Percentiles rank a stretch among this genome's conserved stretches.
These are phyloP conservation scores for Spatulosminthurus flaviceps DNA, from an alignment of 2,888 invertebrate genomes.

Conservation along the genomic window DNA sequence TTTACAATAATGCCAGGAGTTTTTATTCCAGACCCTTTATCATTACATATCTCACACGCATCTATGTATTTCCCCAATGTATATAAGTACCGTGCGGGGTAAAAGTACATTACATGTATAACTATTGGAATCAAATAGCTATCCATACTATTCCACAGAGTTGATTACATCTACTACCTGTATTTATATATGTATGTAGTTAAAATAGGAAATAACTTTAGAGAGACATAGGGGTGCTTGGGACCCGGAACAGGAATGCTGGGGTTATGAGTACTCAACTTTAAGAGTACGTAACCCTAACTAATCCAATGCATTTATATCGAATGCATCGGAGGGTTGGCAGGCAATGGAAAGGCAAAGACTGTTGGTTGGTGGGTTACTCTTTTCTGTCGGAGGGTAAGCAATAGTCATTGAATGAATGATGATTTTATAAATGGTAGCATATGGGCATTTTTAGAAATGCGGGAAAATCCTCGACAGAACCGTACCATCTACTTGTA, in stretches of 20 bases:
- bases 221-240: not conserved
- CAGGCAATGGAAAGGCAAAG: not conserved
- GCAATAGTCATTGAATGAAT: conserved; percentile 42
- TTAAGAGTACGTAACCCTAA: too few species aligned
- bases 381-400: too few species aligned
- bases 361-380: conserved; percentile 35
- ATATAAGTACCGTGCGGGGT: too few species aligned
- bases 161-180: too few species aligned
- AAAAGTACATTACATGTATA: too few species aligned
- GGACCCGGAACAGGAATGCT: conserved; percentile 15
- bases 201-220: too few species aligned
- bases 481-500: conserved; percentile 27
- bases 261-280: not conserved
- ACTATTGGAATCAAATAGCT: too few species aligned
- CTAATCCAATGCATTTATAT: too few species aligned
- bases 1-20: not conserved
- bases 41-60: not conserved
- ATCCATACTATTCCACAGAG: too few species aligned
- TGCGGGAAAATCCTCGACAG: conserved; percentile 47
- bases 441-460: conserved; percentile 48
- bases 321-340: conserved; percentile 24
- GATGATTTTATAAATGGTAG: conserved; percentile 47
- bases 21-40: not conserved
- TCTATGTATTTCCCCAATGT: not conserved
- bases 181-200: too few species aligned